These are phyloP conservation scores for Astyanax mexicanus DNA, from an alignment of 2,797 vertebrate genomes.

Conservation along the genomic window DNA sequence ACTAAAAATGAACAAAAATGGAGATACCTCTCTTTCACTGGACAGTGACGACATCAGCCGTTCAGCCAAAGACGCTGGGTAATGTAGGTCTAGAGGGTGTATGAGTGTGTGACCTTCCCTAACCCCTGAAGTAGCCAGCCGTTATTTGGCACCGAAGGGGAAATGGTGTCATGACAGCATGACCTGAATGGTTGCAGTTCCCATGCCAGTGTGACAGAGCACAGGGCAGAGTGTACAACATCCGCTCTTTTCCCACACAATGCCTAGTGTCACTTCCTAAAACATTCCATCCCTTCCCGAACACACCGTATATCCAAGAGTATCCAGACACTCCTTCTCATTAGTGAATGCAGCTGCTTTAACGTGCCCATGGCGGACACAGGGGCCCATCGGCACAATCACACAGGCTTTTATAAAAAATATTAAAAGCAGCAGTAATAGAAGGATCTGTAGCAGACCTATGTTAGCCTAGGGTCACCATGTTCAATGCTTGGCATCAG, in stretches of 20 bases:
- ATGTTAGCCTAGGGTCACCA: not conserved
- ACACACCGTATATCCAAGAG: not conserved
- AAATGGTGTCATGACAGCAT: conserved; percentile 46
- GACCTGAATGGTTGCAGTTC: conserved; percentile 13
- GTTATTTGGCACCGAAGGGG: conserved; percentile 15
- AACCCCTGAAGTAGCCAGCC: conserved; percentile 39
- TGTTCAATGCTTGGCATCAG: too few species aligned
- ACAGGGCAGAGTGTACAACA: conserved; percentile 49
- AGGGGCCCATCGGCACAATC: too few species aligned
- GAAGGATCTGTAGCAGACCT: too few species aligned
- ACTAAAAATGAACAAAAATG: too few species aligned
- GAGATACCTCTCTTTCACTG: too few species aligned
- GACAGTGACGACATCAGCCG: too few species aligned
- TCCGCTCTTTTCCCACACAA: conserved; percentile 39
- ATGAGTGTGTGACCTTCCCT: conserved; percentile 12
- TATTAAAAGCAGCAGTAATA: too few species aligned
- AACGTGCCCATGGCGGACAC: too few species aligned
- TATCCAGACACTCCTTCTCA: not conserved
- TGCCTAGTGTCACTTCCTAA: conserved; percentile 55
- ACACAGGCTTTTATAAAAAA: too few species aligned
- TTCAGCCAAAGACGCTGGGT: too few species aligned
- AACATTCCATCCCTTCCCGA: conserved; percentile 55
- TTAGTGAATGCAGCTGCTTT: not conserved
- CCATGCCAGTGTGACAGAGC: conserved; percentile 40
- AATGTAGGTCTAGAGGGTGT: not conserved